These are phyloP conservation scores for Sebastes itinus DNA, from an alignment of 2,797 vertebrate species.

Conservation along the genomic window DNA sequence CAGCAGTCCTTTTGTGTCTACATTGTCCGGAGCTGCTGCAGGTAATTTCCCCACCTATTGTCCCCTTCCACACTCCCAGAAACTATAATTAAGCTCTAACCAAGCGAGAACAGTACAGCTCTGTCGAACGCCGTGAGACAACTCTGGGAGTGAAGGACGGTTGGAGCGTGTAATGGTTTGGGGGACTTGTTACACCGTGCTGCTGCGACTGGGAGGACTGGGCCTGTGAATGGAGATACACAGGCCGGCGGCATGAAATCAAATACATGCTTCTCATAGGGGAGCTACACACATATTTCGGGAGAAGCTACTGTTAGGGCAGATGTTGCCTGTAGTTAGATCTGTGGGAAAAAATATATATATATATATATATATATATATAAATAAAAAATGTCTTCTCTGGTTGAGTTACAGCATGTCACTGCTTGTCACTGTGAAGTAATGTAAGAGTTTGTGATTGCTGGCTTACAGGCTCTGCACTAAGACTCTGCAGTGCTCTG, in stretches of 20 bases:
- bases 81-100: constrained; percentile 58
- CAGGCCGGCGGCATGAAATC: not conserved
- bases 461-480: constrained; percentile 11
- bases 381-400: constrained; percentile 24
- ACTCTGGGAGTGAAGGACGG: constrained; percentile 18
- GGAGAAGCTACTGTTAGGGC: not conserved
- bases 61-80: constrained; percentile 36
- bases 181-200: not conserved
- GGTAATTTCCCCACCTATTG: constrained; percentile 60
- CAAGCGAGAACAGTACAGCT: constrained; percentile 37
- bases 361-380: not conserved
- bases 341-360: not conserved
- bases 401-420: constrained; percentile 25
- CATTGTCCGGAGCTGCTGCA: constrained; percentile 48
- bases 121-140: constrained; percentile 15
- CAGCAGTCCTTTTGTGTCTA: constrained; percentile 45
- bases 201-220: constrained; percentile 26
- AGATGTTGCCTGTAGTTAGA: not conserved
- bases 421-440: constrained; percentile 26
- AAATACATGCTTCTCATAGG: not conserved
- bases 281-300: not conserved
- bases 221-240: constrained; percentile 6
- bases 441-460: constrained; percentile 41
- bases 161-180: constrained; percentile 32
- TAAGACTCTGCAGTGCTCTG: constrained; percentile 29